Evolutionary conservation across 2,113 vertebrate genomes (phyloP).

Genomic region (Propithecus coquereli): DNA sequence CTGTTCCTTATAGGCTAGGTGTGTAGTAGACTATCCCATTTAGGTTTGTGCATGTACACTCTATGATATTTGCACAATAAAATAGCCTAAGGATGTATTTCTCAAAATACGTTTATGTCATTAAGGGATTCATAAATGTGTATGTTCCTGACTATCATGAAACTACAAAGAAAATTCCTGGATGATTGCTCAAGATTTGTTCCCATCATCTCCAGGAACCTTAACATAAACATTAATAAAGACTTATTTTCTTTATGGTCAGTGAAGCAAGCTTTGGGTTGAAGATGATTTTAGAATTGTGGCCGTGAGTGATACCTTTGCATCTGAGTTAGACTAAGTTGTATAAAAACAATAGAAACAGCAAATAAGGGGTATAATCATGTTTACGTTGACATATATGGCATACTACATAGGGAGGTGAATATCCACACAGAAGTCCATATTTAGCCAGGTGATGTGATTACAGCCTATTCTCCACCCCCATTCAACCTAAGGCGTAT

Average conservation of each 20-base stretch:
- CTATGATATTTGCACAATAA: background rate
- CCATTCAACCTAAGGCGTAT: background rate
- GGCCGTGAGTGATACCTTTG: background rate
- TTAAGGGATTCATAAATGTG: background rate
- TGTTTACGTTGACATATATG: background rate
- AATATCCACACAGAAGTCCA: background rate
- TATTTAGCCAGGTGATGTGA: background rate
- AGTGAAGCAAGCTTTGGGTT: background rate
- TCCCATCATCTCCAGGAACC: background rate
- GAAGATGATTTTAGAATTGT: background rate
- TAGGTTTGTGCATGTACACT: too few relatives aligned
- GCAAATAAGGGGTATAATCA: background rate
- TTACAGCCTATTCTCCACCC: background rate
- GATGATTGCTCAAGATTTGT: background rate
- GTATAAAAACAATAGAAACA: background rate
- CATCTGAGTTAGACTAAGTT: background rate
- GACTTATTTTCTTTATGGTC: background rate
- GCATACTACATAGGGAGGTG: too few relatives aligned
- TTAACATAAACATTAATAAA: background rate
- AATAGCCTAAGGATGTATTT: background rate
- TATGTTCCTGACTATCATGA: background rate
- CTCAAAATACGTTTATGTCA: background rate
- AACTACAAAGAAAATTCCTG: background rate
- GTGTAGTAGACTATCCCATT: too few relatives aligned
- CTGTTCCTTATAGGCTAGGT: background rate